phyloP scores from a whole-genome alignment of 2,888 invertebrate genomes.

The Teinopalpus imperialis region DNA sequence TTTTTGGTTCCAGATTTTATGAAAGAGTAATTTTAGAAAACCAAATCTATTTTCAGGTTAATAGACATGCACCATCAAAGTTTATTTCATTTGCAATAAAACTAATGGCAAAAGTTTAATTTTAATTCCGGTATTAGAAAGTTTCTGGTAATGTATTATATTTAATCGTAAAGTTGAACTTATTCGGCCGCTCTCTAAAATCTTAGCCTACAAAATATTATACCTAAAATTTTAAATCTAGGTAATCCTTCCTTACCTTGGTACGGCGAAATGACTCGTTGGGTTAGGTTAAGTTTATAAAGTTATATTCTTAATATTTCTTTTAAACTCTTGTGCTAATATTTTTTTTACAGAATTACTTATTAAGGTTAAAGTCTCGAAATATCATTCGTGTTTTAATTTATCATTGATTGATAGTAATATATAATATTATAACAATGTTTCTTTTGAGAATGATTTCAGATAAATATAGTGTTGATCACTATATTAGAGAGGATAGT shows the following conservation, averaged over 20 bases:
- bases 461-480: neutral
- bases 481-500: too few relatives aligned
- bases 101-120: neutral
- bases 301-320: too few relatives aligned
- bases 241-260: neutral
- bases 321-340: too few relatives aligned
- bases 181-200: constrained; percentile 13
- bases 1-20: constrained; percentile 2
- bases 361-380: too few relatives aligned
- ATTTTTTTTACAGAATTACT: too few relatives aligned
- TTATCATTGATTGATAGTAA: too few relatives aligned
- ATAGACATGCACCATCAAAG: neutral
- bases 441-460: constrained; percentile 15
- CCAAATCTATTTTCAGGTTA: too few relatives aligned
- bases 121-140: constrained; percentile 1
- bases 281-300: too few relatives aligned
- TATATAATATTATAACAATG: neutral
- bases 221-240: constrained; percentile 15
- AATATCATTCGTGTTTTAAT: too few relatives aligned
- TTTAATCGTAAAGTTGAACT: constrained; percentile 22
- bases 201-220: neutral
- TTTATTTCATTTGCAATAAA: constrained; percentile 5
- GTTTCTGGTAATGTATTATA: constrained; percentile 11
- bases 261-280: constrained; percentile 20
- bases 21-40: too few relatives aligned